These are phyloP conservation scores for Tringa solitaria DNA, from an alignment of 2,113 vertebrate species.

Conservation along the genomic window DNA sequence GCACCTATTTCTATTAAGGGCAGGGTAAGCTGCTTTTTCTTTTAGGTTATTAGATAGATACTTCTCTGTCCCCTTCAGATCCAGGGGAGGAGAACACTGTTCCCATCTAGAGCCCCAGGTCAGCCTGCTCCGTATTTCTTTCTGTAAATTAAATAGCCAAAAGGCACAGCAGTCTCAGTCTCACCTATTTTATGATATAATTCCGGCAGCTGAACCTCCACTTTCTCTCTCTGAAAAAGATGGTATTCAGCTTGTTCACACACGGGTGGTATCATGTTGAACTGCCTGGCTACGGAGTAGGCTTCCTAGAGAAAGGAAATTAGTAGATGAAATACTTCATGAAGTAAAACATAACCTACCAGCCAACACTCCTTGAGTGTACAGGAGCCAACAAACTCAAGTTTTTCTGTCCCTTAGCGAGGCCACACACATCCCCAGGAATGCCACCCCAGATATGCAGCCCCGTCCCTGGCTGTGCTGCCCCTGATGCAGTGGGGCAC, in stretches of 20 bases:
- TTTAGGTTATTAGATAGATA: rapidly evolving
- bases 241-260: conserved; percentile 98
- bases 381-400: rapidly evolving
- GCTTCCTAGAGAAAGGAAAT: conserved; percentile 81
- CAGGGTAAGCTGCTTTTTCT: not conserved
- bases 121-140: not conserved
- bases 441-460: not conserved
- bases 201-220: conserved; percentile 96
- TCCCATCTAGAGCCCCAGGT: not conserved
- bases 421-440: not conserved
- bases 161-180: not conserved
- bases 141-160: rapidly evolving
- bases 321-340: rapidly evolving
- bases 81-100: not conserved
- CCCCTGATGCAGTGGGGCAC: not conserved
- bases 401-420: rapidly evolving
- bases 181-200: conserved; percentile 98
- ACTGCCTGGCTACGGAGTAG: conserved; percentile 96
- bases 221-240: conserved; percentile 97
- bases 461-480: no score
- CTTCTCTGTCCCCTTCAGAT: not conserved
- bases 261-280: conserved; percentile 96
- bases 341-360: not conserved
- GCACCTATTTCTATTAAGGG: no score
- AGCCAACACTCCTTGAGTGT: rapidly evolving